Evolutionary conservation across 2,888 invertebrate genomes (phyloP).

Genomic region (Lochmaea capreae): DNA sequence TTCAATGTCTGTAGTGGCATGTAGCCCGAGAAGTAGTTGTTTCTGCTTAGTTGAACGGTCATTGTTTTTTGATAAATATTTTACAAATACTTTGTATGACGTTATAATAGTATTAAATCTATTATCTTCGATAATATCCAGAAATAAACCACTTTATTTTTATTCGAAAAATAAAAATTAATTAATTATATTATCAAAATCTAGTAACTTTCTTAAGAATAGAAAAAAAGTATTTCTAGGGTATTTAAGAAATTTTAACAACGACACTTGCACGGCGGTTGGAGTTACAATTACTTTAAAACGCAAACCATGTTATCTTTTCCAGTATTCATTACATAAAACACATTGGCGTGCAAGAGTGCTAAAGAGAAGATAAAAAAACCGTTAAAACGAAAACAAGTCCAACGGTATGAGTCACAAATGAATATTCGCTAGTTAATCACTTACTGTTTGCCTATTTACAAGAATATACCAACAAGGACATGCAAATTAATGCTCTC

Average conservation of each 20-base stretch:
- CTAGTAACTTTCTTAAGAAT: too few relatives aligned
- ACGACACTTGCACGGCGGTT: neutral
- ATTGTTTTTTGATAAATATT: too few relatives aligned
- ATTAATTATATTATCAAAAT: too few relatives aligned
- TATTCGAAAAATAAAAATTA: too few relatives aligned
- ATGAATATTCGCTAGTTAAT: neutral
- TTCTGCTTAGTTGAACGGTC: too few relatives aligned
- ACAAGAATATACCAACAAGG: slow-evolving; percentile 7
- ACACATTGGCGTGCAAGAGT: slow-evolving; percentile 2
- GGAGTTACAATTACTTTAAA: neutral
- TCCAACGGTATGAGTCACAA: slow-evolving; percentile 8
- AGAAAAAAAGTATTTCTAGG: too few relatives aligned
- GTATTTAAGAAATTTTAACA: neutral
- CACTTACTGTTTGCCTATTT: slow-evolving; percentile 10
- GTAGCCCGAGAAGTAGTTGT: too few relatives aligned
- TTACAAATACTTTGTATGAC: too few relatives aligned
- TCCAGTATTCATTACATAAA: slow-evolving; percentile 4
- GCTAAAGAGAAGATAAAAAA: neutral
- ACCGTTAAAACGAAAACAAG: slow-evolving; percentile 5
- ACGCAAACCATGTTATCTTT: slow-evolving; percentile 9
- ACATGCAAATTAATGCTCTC: slow-evolving; percentile 2
- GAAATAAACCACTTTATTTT: too few relatives aligned
- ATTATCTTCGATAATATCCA: too few relatives aligned
- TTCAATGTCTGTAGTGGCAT: too few relatives aligned
- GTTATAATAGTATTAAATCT: too few relatives aligned